phyloP scores from a whole-genome alignment of 2,797 vertebrate species.

The Sebastes steindachneri region DNA sequence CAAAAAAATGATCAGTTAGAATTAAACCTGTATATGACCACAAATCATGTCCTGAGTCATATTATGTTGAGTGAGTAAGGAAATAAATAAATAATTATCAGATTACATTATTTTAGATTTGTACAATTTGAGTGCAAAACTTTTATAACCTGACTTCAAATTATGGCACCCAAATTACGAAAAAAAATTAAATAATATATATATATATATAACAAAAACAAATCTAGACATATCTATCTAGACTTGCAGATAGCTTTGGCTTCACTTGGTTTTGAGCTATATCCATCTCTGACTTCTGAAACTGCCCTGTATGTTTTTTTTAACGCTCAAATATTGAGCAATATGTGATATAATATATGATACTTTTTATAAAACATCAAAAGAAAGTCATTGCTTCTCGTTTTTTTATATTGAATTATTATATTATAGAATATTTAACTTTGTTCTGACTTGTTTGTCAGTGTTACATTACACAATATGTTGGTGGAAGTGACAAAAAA shows the following conservation, averaged over 20 bases:
- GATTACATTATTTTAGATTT: too few relatives aligned
- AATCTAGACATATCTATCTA: neutral
- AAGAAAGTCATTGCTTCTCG: neutral
- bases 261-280: neutral
- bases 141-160: neutral
- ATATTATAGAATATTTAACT: neutral
- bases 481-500: neutral
- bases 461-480: too few relatives aligned
- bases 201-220: too few relatives aligned
- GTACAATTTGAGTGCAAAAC: too few relatives aligned
- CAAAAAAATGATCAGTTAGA: neutral
- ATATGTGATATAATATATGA: neutral
- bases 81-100: neutral
- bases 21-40: neutral
- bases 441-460: too few relatives aligned
- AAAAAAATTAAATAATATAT: neutral
- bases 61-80: neutral
- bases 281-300: neutral
- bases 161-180: neutral
- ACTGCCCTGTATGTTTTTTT: neutral
- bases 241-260: neutral
- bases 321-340: neutral
- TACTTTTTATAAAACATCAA: neutral
- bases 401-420: neutral
- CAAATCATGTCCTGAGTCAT: neutral